Base-by-base conservation (phyloP, 2,113 vertebrate genomes). In the Petrocephalus zakoni region DNA sequence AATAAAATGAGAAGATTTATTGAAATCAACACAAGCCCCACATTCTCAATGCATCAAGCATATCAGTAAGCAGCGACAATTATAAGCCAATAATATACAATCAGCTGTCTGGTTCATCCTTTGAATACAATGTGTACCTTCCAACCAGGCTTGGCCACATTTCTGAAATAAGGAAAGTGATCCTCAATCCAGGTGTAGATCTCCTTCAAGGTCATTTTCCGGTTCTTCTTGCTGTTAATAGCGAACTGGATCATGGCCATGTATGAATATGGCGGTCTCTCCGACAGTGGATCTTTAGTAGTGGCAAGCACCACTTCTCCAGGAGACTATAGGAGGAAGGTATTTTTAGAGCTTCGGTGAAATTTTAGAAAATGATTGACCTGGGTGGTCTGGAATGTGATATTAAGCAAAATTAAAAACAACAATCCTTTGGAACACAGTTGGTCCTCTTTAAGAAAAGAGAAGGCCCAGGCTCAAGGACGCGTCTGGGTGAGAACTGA, bases 241-340 rank as follows among this genome's bases (percentile, higher is more conserved):
- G 98, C 98, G 87, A 99, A 99, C 89, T 99, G 98, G 91, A 99
- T 99, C 97, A 87, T 87, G 89, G 97, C 97, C 98, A 99, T 99
- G 92, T 99, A 99, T 88, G 98, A 99, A 90, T 98, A 99, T 0
- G 98, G 98, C 0, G 98, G 98, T 89, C 98, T 94, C 91, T 98
- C 96, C 0, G 94, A 95, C 55, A 92, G 5, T 0, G 95, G 93
- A 25, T 94, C 93, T 37, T 93, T 96, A 90, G 92, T 93, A 0
- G 46, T 90, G 37, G 85, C 11, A 0, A 34, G n/a, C 37, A 34
- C n/a, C 1, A 92, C 91, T 11, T 37, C 34, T 72, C 0, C 52
- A 37, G 86, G 19, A 64, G 85, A 13, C 87, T 90, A 17, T 55
- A 89, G 15, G n/a, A 82, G 19, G 29, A 25, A 87, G 19, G 61